Base-by-base conservation (phyloP, 2,888 invertebrate genomes). In the Philaethria dido region DNA sequence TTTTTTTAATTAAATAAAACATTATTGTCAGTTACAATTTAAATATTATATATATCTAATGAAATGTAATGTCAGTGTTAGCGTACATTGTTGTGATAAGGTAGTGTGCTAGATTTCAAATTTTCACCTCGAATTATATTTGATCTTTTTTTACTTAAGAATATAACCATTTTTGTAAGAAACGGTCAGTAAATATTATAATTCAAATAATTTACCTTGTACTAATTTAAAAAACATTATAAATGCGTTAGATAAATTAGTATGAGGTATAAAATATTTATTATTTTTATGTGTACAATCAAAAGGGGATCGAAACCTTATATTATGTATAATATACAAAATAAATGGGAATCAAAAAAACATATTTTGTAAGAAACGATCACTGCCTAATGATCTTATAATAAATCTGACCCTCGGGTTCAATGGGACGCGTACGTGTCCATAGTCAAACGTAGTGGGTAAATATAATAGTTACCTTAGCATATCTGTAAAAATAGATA, bases 381-480 rank as follows among this genome's bases (percentile, higher is more conserved):
- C 88, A 88, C 88, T 89, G 88, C 87, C 89, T 83, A 77, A 80
- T 81, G 82, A 86, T 87, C 80, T 83, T 77, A 61, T 66, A 70
- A 72, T 73, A 72, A 69, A 72, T 82, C 81, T 73, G 83, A 78
- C 78, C 83, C 72, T 57, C 44, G 75, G 74, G 82, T 79, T 82
- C 77, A 75, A 75, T 50, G 78, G 83, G 85, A 85, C 84, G 74
- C 74, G 45, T 59, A 48, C 63, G 77, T 78, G 88, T 87, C 88
- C 87, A 86, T 89, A 89, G 89, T 89, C 89, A 89, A 87, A 85
- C 81, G 77, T 88, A 87, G 86, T 82, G 77, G 78, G 77, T 85
- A 85, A 83, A 81, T 84, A 76, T 79, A 79, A 78, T 80, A 88
- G 88, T 88, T 89, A 89, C 88, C 88, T 80, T 88, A 86, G 82